Conservation (phyloP, 92 coral and sea anemone species). For the Phenganax marumi region DNA sequence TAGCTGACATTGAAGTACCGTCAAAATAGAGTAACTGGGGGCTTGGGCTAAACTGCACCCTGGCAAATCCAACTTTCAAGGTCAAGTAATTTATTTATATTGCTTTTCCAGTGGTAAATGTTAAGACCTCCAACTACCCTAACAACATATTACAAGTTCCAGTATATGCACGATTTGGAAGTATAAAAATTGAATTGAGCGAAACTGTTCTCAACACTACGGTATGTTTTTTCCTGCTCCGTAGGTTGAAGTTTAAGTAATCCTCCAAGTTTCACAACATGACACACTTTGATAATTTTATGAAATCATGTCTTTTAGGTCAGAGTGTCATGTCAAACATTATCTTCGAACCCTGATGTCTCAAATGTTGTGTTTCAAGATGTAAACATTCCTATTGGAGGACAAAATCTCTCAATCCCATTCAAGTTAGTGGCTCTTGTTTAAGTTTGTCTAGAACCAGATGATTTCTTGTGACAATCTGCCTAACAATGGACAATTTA, state of each 20-base stretch:
- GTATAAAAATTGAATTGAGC: constrained; percentile 11
- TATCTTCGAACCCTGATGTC: constrained; percentile 55
- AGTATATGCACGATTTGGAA: constrained; percentile 3
- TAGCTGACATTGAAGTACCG: background rate
- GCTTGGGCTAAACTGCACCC: no score
- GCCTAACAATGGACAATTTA: no score
- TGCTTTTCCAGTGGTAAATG: constrained; percentile 17
- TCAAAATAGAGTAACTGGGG: no score
- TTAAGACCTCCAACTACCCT: constrained; percentile 11
- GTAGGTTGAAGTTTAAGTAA: background rate
- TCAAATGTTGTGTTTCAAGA: constrained; percentile 62
- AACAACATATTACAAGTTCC: constrained; percentile 23
- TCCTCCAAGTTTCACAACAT: background rate
- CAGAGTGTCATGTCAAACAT: constrained; percentile 61
- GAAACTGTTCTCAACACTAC: background rate
- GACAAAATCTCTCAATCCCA: constrained; percentile 45
- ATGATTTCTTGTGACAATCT: no score
- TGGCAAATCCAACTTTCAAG: no score
- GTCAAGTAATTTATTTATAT: no score
- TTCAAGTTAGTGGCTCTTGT: constrained; percentile 60
- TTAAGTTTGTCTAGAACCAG: no score
- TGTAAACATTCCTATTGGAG: constrained; percentile 60
- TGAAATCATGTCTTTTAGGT: constrained; percentile 51
- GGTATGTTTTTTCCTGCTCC: background rate
- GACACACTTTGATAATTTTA: background rate